Percentiles rank a stretch among this genome's conserved stretches.
These are phyloP conservation scores for Acanthis flammea DNA, from an alignment of 2,797 vertebrate genomes.

Conservation along the genomic window DNA sequence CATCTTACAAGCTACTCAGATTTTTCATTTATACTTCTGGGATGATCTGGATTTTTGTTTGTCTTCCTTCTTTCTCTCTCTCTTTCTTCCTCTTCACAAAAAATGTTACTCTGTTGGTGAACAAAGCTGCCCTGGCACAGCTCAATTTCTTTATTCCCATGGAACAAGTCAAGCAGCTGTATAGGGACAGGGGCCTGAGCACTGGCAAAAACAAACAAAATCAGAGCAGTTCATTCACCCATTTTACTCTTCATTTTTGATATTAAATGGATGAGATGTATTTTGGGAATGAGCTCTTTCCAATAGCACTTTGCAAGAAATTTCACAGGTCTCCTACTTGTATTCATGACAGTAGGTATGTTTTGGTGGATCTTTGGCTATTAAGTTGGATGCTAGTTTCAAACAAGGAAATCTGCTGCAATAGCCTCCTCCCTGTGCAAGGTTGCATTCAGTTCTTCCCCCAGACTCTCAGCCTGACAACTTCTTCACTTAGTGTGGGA, in stretches of 20 bases:
- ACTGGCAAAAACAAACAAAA: not conserved
- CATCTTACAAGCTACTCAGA: not conserved
- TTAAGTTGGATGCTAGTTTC: not conserved
- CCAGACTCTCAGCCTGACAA: not conserved
- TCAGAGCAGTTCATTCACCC: not conserved
- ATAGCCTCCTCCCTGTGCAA: not conserved
- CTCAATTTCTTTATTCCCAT: not conserved
- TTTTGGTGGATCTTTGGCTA: not conserved
- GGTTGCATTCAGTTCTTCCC: not conserved
- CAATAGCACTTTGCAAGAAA: not conserved
- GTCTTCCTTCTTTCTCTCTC: too few relatives aligned
- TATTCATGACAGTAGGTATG: not conserved
- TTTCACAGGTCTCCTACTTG: not conserved
- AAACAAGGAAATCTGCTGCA: not conserved
- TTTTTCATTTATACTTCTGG: not conserved
- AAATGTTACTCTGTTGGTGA: not conserved
- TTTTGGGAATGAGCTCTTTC: not conserved
- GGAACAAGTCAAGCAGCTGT: not conserved
- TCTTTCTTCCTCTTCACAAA: not conserved
- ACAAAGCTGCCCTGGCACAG: not conserved
- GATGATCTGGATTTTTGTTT: rapidly evolving
- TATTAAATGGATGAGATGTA: not conserved
- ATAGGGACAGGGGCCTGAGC: not conserved
- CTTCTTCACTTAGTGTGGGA: not conserved
- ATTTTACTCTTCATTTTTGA: not conserved